These are phyloP conservation scores for Periplaneta americana DNA, from an alignment of 1,140 invertebrate species.

Conservation along the genomic window DNA sequence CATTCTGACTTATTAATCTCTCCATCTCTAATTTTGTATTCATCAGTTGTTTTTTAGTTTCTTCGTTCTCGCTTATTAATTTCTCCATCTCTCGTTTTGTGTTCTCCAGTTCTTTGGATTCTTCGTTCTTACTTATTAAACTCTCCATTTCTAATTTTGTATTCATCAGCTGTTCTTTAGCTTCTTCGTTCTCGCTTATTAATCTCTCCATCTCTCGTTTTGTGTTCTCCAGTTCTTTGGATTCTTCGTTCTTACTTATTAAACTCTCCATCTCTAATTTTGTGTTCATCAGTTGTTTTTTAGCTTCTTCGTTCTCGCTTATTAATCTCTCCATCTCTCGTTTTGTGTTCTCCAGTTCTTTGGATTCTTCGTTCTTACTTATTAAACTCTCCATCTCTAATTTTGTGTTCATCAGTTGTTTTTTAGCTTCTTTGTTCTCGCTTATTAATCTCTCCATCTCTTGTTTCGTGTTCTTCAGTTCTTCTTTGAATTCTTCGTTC, in stretches of 20 bases:
- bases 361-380: not conserved
- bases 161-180: not conserved
- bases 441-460: not conserved
- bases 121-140: not conserved
- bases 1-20: not conserved
- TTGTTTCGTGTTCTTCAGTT: not conserved
- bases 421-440: not conserved
- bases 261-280: not conserved
- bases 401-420: not conserved
- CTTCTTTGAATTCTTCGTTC: not conserved
- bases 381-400: not conserved
- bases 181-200: not conserved
- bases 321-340: not conserved
- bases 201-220: no score
- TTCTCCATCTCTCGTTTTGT: not conserved
- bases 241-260: not conserved
- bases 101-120: not conserved
- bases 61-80: not conserved
- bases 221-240: no score
- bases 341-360: not conserved
- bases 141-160: not conserved
- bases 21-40: not conserved
- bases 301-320: not conserved
- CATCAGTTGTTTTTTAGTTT: not conserved
- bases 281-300: not conserved